phyloP scores from a whole-genome alignment of 1,140 invertebrate species.

The Ostrea denselamellosa region DNA sequence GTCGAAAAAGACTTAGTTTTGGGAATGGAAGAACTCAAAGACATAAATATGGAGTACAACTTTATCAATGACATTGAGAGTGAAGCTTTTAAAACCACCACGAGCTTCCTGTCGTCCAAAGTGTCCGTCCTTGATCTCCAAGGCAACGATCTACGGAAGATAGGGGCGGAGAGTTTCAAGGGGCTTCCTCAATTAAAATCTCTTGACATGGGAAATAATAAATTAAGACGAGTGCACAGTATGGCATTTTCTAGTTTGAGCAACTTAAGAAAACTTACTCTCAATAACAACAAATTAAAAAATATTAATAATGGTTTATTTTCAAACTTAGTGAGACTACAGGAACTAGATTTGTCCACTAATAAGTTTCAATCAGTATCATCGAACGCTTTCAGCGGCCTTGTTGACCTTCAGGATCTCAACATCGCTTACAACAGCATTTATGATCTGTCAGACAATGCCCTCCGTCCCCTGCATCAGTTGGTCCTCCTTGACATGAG shows the following conservation, averaged over 20 bases:
- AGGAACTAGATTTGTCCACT: slow-evolving; percentile 48
- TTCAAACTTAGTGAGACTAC: slow-evolving; percentile 39
- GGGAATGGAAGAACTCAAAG: slow-evolving; percentile 49
- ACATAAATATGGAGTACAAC: slow-evolving; percentile 51
- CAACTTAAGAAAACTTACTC: slow-evolving; percentile 37
- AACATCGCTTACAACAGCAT: slow-evolving; percentile 47
- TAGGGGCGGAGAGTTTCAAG: slow-evolving; percentile 48
- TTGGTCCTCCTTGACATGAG: slow-evolving; percentile 43
- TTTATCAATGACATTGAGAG: slow-evolving; percentile 48
- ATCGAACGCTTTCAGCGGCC: slow-evolving; percentile 41
- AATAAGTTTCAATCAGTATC: slow-evolving; percentile 48
- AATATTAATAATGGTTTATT: slow-evolving; percentile 51
- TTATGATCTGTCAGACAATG: slow-evolving; percentile 39
- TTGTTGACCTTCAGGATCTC: slow-evolving; percentile 51
- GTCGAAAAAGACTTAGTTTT: slow-evolving; percentile 37
- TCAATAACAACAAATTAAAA: slow-evolving; percentile 52
- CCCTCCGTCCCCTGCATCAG: slow-evolving; percentile 42
- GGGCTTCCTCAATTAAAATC: slow-evolving; percentile 49
- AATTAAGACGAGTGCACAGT: slow-evolving; percentile 48
- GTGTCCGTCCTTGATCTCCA: slow-evolving; percentile 43
- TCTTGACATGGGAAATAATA: slow-evolving; percentile 53
- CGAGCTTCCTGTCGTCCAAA: slow-evolving; percentile 11
- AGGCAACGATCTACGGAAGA: slow-evolving; percentile 48
- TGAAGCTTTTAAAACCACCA: slow-evolving; percentile 47
- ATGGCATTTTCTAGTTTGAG: slow-evolving; percentile 43